Base-by-base conservation (phyloP, 2,888 invertebrate genomes). In the Polydrusus cervinus region DNA sequence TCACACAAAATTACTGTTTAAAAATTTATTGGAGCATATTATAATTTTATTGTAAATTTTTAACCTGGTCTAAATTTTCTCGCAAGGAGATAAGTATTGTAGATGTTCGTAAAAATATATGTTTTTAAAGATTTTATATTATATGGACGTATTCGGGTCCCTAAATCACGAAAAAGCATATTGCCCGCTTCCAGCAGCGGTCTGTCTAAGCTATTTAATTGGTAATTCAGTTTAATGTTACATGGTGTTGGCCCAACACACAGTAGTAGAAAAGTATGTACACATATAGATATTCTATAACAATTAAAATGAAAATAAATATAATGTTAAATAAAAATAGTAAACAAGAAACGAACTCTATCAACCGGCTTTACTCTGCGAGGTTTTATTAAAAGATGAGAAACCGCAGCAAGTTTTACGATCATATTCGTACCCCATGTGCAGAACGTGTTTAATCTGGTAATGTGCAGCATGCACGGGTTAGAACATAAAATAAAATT, bases 401-500 rank as follows among this genome's bases (percentile, higher is more conserved):
- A 25, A 68, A 43, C 51, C 51, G 53, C 64, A 38, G 47, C 70
- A 57, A 70, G 51, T 71, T 75, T 75, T 75, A 75, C 43, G 75
- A 71, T 53, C 75, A 45, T 55, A 62, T 75, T 75, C 71, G 53
- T 67, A 71, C 71, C 75, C 67, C 75, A 75, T 75, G 57, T 75
- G 75, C 45, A 25, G 75, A 71, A 75, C 75, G 75, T 75, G 75
- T 75, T 75, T 75, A 75, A 75, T 75, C 75, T 67, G 71, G 75
- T 75, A 71, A 71, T 71, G 71, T 71, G 74, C 47, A 49, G n/a
- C 47, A 57, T 70, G 70, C 65, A 49, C 62, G 38, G 47, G 13
- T 45, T 64, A 65, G 65, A 70, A 60, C 70, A 66, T 70, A 60
- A 75, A 74, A 74, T 68, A 74, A 68, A 69, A 69, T 57, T 57